Evolutionary conservation across 2,888 invertebrate genomes (phyloP).

Genomic region (Metalampra italica): DNA sequence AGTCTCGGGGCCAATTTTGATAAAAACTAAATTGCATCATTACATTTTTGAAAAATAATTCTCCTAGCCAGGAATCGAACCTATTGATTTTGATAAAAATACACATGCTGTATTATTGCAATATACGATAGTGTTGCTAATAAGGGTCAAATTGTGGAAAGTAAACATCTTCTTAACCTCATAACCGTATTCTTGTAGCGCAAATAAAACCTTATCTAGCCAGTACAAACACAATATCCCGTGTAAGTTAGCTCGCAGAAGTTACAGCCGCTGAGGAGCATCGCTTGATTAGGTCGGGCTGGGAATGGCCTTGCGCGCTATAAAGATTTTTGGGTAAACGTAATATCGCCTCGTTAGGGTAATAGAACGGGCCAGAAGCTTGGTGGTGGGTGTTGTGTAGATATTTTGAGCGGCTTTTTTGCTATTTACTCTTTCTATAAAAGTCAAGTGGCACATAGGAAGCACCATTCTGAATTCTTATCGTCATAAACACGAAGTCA

Average conservation of each 20-base stretch:
- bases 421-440: not conserved
- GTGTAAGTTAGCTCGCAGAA: constrained; percentile 14
- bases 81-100: no score
- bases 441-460: not conserved
- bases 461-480: no score
- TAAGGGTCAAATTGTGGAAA: no score
- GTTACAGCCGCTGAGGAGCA: constrained; percentile 32
- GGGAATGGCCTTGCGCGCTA: constrained; percentile 52
- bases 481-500: no score
- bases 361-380: constrained; percentile 52
- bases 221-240: constrained; percentile 27
- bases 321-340: constrained; percentile 73
- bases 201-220: constrained; percentile 20
- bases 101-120: no score
- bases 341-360: constrained; percentile 72
- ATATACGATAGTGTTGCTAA: no score
- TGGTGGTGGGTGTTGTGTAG: constrained; percentile 25
- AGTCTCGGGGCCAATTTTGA: no score
- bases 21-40: no score
- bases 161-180: not conserved
- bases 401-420: not conserved
- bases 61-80: no score
- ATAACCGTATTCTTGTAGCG: not conserved
- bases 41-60: no score
- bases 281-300: constrained; percentile 65